Evolutionary conservation across 1,140 invertebrate genomes (phyloP), one percentile per base, ranked within the genome.

Genomic region (Drosophila miranda): DNA sequence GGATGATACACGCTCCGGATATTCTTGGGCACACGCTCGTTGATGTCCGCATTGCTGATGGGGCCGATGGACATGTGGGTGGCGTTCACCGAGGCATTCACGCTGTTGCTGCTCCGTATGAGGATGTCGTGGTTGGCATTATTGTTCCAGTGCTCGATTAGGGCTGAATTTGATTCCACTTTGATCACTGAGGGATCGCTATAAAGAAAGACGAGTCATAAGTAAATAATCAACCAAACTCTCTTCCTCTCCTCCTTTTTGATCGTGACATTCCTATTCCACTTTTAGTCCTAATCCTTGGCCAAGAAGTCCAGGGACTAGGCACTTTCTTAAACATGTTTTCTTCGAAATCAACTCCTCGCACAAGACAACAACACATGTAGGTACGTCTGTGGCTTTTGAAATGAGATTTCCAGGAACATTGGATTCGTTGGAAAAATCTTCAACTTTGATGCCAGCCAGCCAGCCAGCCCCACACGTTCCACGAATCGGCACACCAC

Each of bases 1-100:
- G 76, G 54, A 23, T 86, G 80, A 52, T 89, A 90, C 0, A 88
- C 74, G 61, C 81, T 81, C 9, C 72, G 74, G 30, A 90, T 90
- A 4, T 79, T 81, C 13, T 63, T 54, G 0, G 89, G 89, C 41
- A 61, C 60, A 6, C 66, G 67, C 41, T 50, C 9, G 0, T 50
- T 23, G 2, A 66, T 58, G 38, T 75, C 82, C 19, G 61, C 69
- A 34, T 66, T 53, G 13, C 43, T 88, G 13, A 75, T 74, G 0
- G 72, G 50, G 0, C 76, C 79, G 30, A 90, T 83, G 1, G 68
- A 38, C 48, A 90, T 75, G 0, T 45, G 66, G n/a, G 79, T 90
- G 23, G 66, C 80, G 52, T 78, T 59, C 6, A 58, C 52, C 1
- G 89, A 90, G 2, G 62, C 26, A 2, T 74, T 71, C n/a, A 81